Base-by-base conservation (phyloP, 2,113 vertebrate genomes). In the Aphyosemion australe region DNA sequence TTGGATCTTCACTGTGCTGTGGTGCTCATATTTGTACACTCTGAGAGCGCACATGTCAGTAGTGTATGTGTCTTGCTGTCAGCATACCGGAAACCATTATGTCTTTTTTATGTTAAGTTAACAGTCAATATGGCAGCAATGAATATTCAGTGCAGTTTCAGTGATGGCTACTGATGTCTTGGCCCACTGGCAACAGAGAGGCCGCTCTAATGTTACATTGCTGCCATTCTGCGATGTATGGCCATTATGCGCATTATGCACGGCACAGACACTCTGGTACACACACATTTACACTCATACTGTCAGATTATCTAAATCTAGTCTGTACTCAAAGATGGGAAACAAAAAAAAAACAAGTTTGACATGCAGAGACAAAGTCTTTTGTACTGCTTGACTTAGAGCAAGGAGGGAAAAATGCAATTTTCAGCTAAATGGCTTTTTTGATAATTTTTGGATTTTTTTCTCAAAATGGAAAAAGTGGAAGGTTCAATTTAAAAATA, bases 131-230 rank as follows among this genome's bases (percentile, higher is more conserved):
- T 63, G 50, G 64, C 47, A 21, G 63, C 71, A 68, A 59, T 82
- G 68, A 83, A 82, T 81, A 80, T 82, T 74, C 73, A 80, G 69
- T 57, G 20, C 48, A 13, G 50, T 45, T 34, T 31, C 19, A 7
- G 31, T 75, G 82, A 87, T 70, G 74, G 61, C 69, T 61, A 34
- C 63, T 75, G 67, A 83, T 72, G 70, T 71, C 52, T 67, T 58
- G 57, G 52, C 84, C 80, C 50, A 47, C 68, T 59, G 73, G 72
- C 52, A 37, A 66, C 31, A 41, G 62, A 45, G 49, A 79, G 72
- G 72, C 59, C 45, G 51, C 72, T 75, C 39, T 74, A 70, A 86
- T 79, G 74, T 76, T 51, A 69, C 58, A 54, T 15, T 42, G 57
- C 64, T 62, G 69, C 56, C 57, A 60, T 80, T 75, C 50, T 51